Conservation (phyloP, 2,888 invertebrate genomes). For the Hydriomena furcata region DNA sequence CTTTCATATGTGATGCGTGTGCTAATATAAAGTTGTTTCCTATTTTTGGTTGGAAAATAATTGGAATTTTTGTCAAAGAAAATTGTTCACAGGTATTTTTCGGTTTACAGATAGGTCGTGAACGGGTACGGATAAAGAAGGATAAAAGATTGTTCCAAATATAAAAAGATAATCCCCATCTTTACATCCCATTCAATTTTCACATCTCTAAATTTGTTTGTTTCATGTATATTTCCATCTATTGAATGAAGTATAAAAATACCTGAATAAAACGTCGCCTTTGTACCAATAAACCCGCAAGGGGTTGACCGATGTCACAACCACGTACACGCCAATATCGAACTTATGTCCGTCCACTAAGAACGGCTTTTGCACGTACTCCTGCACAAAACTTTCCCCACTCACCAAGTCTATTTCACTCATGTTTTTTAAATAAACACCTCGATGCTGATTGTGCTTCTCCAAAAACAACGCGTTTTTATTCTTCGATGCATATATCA, state of each 20-base stretch:
- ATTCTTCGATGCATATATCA: slow-evolving; percentile 86
- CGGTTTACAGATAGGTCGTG: neutral
- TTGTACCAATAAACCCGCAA: slow-evolving; percentile 94
- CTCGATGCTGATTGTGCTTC: slow-evolving; percentile 96
- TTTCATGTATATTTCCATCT: neutral
- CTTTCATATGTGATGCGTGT: too few relatives aligned
- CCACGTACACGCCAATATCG: slow-evolving; percentile 97
- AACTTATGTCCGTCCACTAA: slow-evolving; percentile 97
- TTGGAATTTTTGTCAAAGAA: neutral
- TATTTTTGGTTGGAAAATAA: neutral
- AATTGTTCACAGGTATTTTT: slow-evolving; percentile 7
- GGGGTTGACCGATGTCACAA: slow-evolving; percentile 95
- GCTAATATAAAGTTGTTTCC: neutral
- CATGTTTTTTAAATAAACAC: slow-evolving; percentile 89
- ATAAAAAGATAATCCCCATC: neutral
- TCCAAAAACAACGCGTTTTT: slow-evolving; percentile 92
- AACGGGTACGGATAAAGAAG: neutral
- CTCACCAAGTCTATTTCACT: slow-evolving; percentile 87
- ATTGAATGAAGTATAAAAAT: slow-evolving; percentile 29
- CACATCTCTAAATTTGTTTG: too few relatives aligned
- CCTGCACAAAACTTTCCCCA: slow-evolving; percentile 93
- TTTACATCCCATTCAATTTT: neutral
- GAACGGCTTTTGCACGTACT: slow-evolving; percentile 94
- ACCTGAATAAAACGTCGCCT: slow-evolving; percentile 95
- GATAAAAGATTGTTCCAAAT: neutral